Evolutionary conservation across 2,888 invertebrate species (phyloP).

Genomic region (Tuberolachnus salignus): DNA sequence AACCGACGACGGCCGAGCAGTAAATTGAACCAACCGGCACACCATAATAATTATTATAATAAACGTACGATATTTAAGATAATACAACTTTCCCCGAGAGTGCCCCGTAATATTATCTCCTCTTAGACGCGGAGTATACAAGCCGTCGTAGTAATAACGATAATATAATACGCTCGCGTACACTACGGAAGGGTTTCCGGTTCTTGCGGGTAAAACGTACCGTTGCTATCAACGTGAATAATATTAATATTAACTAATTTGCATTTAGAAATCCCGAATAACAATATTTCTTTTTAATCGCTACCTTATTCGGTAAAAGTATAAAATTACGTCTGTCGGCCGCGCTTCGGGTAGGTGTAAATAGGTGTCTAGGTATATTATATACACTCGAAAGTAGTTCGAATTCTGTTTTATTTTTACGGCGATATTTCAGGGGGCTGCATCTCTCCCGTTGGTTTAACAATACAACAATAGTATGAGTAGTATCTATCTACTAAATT

Average conservation of each 20-base stretch:
- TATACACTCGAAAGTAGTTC: constrained; percentile 20
- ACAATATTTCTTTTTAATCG: constrained; percentile 13
- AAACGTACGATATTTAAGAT: neutral
- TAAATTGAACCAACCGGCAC: neutral
- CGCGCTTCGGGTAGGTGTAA: neutral
- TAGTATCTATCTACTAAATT: too few species aligned
- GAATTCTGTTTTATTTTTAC: constrained; percentile 8
- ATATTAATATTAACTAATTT: constrained; percentile 2
- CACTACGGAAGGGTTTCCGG: constrained; percentile 10
- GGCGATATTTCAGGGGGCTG: constrained; percentile 2
- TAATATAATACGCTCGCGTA: neutral
- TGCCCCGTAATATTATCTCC: neutral
- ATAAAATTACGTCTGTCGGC: neutral
- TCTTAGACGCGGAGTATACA: neutral
- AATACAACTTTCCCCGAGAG: constrained; percentile 15
- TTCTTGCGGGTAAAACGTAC: neutral
- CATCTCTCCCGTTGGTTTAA: too few species aligned
- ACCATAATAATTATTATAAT: neutral
- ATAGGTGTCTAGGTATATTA: too few species aligned
- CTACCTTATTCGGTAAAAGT: constrained; percentile 17
- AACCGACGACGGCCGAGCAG: neutral
- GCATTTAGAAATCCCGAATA: constrained; percentile 38
- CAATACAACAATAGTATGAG: too few species aligned
- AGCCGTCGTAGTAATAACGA: neutral
- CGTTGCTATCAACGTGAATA: constrained; percentile 25